Evolutionary conservation across 2,113 vertebrate species (phyloP).

Genomic region (Phylloscopus trochilus): DNA sequence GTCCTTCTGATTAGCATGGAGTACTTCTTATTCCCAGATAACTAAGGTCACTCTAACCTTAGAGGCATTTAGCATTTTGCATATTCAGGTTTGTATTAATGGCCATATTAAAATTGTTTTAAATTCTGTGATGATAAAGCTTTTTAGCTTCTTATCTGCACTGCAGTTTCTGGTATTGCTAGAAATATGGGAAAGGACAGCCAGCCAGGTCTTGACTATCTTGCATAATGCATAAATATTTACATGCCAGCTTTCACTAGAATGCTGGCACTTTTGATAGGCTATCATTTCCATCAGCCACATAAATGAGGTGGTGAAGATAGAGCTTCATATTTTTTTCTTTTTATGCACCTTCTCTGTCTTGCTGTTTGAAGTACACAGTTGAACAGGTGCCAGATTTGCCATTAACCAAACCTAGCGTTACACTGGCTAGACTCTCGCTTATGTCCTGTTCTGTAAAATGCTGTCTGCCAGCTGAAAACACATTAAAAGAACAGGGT

Average conservation of each 20-base stretch:
- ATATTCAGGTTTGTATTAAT: background rate
- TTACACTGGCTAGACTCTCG: background rate
- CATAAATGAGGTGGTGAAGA: slow-evolving; percentile 1
- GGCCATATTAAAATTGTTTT: background rate
- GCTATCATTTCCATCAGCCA: background rate
- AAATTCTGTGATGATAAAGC: background rate
- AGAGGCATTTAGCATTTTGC: background rate
- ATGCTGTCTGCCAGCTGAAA: slow-evolving; percentile 18
- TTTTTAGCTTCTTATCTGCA: background rate
- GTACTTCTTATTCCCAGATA: background rate
- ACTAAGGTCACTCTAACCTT: background rate
- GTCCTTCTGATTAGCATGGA: background rate
- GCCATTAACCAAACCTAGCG: background rate
- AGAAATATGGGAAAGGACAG: background rate
- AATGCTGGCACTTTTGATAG: background rate
- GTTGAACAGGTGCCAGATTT: slow-evolving; percentile 38
- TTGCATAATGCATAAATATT: slow-evolving; percentile 20
- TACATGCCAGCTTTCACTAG: slow-evolving; percentile 5
- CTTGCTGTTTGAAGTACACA: background rate
- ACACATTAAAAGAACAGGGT: background rate
- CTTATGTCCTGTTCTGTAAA: background rate
- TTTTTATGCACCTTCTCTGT: background rate
- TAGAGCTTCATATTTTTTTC: background rate
- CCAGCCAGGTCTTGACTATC: background rate
- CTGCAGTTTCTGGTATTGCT: background rate